Base-by-base conservation (phyloP, 1,140 invertebrate species). In the Psilanteris sp. region DNA sequence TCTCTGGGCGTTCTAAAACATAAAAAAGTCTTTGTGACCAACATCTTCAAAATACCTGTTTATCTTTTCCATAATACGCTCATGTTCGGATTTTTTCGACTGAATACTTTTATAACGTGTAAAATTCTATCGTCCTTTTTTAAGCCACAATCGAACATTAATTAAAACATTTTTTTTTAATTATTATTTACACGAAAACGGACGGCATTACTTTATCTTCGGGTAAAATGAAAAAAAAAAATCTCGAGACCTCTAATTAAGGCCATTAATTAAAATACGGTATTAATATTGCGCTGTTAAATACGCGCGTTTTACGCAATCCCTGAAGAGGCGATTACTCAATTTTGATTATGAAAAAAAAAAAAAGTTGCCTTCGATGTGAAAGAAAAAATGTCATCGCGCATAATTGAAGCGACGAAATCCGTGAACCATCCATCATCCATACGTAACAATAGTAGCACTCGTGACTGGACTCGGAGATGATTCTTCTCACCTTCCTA, bases 401-500 rank as follows among this genome's bases (percentile, higher is more conserved):
- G 7, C 5, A 20, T 20, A 20, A 20, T 20, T 20, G 18, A 20
- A 20, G 3, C 16, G 16, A 27, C 18, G 14, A 44, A 44, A 34
- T 15, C 13, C 18, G 20, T 55, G 24, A 39, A 10, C 16, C 7
- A 48, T 67, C n/a, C 24, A 55, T 67, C 62, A 55, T 67, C 20
- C 29, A 18, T 54, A 36, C 50, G 62, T 67, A 67, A 67, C 62
- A 67, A 67, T 67, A 22, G 62, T 67, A 48, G 62, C 50, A 37
- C 10, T 48, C 62, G 41, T 67, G 62, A 67, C 62, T 48, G 31
- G 62, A 48, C 27, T 37, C 9, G 7, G 39, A 55, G 29, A 43
- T 14, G 52, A 32, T 18, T 68, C 50, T 66, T 77, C 67, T 77
- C 74, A 77, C 61, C 67, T 77, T 77, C 31, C 74, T 72, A 55